Evolutionary conservation across 2,113 vertebrate genomes (phyloP).

Genomic region (Atrichornis clamosus): DNA sequence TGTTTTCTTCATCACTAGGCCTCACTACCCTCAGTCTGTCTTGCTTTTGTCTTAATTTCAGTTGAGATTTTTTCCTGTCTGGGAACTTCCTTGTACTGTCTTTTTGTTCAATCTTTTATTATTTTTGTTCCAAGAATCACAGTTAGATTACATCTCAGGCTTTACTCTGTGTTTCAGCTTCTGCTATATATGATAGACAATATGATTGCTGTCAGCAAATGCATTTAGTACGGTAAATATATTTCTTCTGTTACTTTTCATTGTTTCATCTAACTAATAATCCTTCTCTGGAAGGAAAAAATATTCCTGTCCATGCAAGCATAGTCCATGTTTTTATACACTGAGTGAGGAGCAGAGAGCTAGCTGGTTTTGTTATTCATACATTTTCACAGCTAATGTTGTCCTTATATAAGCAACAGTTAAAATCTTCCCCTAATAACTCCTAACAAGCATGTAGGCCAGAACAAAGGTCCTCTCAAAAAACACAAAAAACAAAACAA

Average conservation of each 20-base stretch:
- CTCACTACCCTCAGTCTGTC: neutral
- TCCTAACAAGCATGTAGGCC: neutral
- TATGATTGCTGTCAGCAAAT: neutral
- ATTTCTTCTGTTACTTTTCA: neutral
- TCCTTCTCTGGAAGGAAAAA: neutral
- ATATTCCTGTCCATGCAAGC: neutral
- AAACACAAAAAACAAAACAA: neutral
- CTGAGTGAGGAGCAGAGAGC: neutral
- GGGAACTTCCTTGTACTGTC: neutral
- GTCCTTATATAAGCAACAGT: neutral
- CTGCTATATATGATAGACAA: neutral
- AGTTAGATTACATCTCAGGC: neutral
- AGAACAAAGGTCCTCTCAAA: neutral
- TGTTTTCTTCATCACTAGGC: neutral
- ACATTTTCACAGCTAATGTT: neutral
- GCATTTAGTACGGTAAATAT: neutral
- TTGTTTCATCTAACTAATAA: neutral
- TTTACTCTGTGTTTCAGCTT: neutral
- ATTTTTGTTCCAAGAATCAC: neutral
- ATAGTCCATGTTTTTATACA: neutral
- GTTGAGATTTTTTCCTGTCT: neutral
- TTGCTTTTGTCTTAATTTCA: neutral
- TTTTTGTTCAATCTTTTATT: neutral
- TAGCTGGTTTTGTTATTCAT: neutral
- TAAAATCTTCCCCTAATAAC: neutral